These are phyloP conservation scores for Chorisops tibialis DNA, from an alignment of 2,888 invertebrate genomes.

Conservation along the genomic window DNA sequence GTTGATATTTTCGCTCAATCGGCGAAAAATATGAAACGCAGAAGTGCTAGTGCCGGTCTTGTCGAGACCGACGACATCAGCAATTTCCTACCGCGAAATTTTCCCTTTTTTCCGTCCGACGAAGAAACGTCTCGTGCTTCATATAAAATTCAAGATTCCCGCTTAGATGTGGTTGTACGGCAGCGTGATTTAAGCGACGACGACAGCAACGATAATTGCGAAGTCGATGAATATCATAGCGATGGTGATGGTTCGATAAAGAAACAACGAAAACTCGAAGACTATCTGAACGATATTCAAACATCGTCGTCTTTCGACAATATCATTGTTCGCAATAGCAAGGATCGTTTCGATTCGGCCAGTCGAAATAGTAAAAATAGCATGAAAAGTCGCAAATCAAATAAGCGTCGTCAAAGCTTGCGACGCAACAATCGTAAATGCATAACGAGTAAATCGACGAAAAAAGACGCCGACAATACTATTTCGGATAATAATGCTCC, in stretches of 20 bases:
- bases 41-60: constrained; percentile 45
- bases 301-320: constrained; percentile 37
- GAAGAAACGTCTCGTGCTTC: constrained; percentile 50
- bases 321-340: constrained; percentile 42
- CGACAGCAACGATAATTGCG: constrained; percentile 37
- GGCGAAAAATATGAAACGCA: constrained; percentile 42
- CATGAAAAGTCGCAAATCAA: constrained; percentile 44
- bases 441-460: constrained; percentile 31
- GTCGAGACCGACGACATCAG: constrained; percentile 46
- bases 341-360: constrained; percentile 33
- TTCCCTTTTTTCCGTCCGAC: constrained; percentile 51
- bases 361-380: constrained; percentile 41
- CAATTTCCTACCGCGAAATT: constrained; percentile 44
- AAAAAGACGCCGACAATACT: constrained; percentile 37
- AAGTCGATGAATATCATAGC: constrained; percentile 39
- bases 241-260: constrained; percentile 35
- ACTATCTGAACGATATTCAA: constrained; percentile 42
- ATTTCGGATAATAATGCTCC: constrained; percentile 46
- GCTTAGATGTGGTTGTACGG: constrained; percentile 49
- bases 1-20: constrained; percentile 48
- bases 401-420: constrained; percentile 36
- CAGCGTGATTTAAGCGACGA: constrained; percentile 43
- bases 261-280: constrained; percentile 36
- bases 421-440: constrained; percentile 25
- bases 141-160: constrained; percentile 49